phyloP scores from a whole-genome alignment of 1,140 invertebrate genomes.

The Trichoplusia ni region DNA sequence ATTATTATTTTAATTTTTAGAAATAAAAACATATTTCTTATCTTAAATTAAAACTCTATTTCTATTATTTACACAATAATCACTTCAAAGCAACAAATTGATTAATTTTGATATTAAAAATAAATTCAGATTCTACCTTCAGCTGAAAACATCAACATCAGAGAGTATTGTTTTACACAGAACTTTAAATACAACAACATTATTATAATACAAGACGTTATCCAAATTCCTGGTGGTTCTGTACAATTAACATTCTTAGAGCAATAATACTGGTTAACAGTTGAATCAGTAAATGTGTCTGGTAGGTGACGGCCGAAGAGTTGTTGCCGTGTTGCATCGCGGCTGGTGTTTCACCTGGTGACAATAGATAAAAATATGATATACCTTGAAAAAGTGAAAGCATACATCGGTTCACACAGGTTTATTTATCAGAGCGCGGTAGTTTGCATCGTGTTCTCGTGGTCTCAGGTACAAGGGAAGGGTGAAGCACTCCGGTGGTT shows the following conservation, averaged over 20 bases:
- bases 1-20: too few species aligned
- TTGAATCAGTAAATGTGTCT: constrained; percentile 65
- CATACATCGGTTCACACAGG: too few species aligned
- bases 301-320: constrained; percentile 65
- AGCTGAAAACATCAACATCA: constrained; percentile 31
- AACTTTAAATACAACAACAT: constrained; percentile 36
- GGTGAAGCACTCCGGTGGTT: too few species aligned
- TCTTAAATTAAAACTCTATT: too few species aligned
- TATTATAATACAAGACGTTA: constrained; percentile 38
- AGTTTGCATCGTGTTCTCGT: too few species aligned
- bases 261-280: constrained; percentile 35
- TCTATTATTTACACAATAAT: too few species aligned
- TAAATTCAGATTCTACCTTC: background rate
- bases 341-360: constrained; percentile 84
- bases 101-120: background rate
- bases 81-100: too few species aligned
- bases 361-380: constrained; percentile 30
- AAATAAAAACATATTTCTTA: too few species aligned
- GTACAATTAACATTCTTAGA: constrained; percentile 39
- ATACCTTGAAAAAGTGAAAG: background rate
- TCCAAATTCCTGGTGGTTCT: constrained; percentile 50
- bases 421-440: too few species aligned
- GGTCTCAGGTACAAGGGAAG: too few species aligned
- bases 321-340: constrained; percentile 86
- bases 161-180: constrained; percentile 27